Evolutionary conservation across 92 coral and sea anemone genomes (phyloP), one percentile per base, ranked within the genome.

Genomic region (Micromussa lordhowensis): DNA sequence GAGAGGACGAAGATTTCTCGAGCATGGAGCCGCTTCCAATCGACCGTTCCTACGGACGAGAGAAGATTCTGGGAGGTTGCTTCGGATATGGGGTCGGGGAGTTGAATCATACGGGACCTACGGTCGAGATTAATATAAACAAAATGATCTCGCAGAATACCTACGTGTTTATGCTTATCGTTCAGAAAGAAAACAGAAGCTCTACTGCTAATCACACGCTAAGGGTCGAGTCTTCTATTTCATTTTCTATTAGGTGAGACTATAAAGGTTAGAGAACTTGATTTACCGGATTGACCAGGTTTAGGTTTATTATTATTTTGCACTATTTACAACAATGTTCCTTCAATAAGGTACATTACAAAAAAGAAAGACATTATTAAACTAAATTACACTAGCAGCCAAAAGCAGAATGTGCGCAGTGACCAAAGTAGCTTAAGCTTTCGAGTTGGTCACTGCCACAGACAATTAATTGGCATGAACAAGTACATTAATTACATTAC

Each of bases 81-180:
- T 95, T 91, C 86, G 98, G 98, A 36, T 84, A 84, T 82, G 98
- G 98, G 0, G 93, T 95, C 22, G 98, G 98, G 14, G 79, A 66
- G 69, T 80, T 95, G 89, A 93, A 93, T 32, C 51, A 86, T 24
- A 85, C 93, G 14, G 90, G 74, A 18, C 88, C 96, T 28, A 28
- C 69, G 21, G 80, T 93, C 1, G 64, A 71, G 40, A 84, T 95
- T 54, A 74, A 79, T 30, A 79, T 90, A 10, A 84, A 77, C 28
- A 36, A 29, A 28, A 82, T 95, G 91, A 84, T 53, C 58, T 83
- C 95, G 5, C 84, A 92, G 75, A 35, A 82, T 15, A 57, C 30
- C 35, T 95, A 92, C 68, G 93, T 94, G 32, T 88, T 95, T 68
- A 92, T 80, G 55, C 58, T 95, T 72, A 85, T 93, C 30, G 91